Evolutionary conservation across 2,113 vertebrate species (phyloP), one percentile per base, ranked within the genome.

Genomic region (Callocephalon fimbriatum): DNA sequence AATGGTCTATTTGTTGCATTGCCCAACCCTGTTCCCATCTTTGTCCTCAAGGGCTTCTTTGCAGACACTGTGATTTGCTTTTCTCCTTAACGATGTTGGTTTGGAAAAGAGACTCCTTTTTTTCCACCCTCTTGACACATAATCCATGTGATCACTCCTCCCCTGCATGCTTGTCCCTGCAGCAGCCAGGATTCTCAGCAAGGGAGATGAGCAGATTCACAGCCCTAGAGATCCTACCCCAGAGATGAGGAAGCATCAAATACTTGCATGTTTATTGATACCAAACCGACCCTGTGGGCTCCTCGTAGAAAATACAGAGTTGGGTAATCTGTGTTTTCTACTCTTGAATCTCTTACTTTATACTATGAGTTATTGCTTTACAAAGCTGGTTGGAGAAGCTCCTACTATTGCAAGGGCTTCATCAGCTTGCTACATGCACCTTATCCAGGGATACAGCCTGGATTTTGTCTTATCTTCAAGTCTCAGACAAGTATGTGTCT

Each of bases 21-120:
- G 93, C 94, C 89, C 94, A 95, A 82, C 54, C 82, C 62, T 71
- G 75, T 86, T 96, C 92, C 86, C 90, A 87, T 86, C 93, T 40
- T 31, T 88, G 80, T 91, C 90, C 94, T 79, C 65, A 93, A 95
- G 92, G 92, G 77, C 63, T 93, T 92, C 88, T 77, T 47, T 74
- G 84, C 78, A 95, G 94, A 81, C 68, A 3, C 78, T 53, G 63
- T 8, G 67, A 80, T 96, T 93, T 90, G 84, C 37, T 80, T 70
- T 71, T 61, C 35, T 50, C 22, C 86, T 66, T 47, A 85, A 74
- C 0, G 35, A 82, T 32, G 48, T 31, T 65, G 71, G 58, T 82
- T 74, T 91, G 88, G 83, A 81, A 92, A 44, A 74, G 54, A 90
- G 35, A 19, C 10, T 61, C 40, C 44, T 50, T 62, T 72, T 78